Evolutionary conservation across 2,113 vertebrate species (phyloP).

Genomic region (Phocoena sinus): DNA sequence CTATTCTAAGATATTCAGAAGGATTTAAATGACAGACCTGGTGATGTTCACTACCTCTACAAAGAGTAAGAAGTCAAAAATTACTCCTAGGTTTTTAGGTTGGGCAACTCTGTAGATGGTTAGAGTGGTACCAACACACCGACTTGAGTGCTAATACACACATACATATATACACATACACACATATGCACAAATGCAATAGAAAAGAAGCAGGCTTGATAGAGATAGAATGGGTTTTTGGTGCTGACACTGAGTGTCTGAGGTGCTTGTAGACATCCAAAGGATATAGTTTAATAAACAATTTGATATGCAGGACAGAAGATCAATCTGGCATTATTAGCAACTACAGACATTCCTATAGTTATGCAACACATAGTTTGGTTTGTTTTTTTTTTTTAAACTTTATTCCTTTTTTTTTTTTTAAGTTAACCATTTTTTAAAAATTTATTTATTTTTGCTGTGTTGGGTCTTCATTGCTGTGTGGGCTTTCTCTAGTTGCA

Average conservation of each 20-base stretch:
- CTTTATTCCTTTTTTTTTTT: too few species aligned
- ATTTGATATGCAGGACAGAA: neutral
- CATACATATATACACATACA: neutral
- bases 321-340: neutral
- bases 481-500: too few species aligned
- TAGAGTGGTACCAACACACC: neutral
- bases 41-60: neutral
- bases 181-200: neutral
- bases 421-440: too few species aligned
- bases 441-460: too few species aligned
- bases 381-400: too few species aligned
- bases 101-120: neutral
- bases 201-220: neutral
- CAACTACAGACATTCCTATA: neutral
- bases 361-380: neutral
- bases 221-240: neutral
- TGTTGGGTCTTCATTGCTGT: too few species aligned
- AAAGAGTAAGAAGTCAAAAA: slow-evolving; percentile 8
- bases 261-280: neutral
- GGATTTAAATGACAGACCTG: neutral
- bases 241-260: neutral
- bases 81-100: neutral
- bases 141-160: neutral
- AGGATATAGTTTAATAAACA: neutral
- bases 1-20: neutral